Evolutionary conservation across 2,113 vertebrate genomes (phyloP).

Genomic region (Leptocoma aspasia): DNA sequence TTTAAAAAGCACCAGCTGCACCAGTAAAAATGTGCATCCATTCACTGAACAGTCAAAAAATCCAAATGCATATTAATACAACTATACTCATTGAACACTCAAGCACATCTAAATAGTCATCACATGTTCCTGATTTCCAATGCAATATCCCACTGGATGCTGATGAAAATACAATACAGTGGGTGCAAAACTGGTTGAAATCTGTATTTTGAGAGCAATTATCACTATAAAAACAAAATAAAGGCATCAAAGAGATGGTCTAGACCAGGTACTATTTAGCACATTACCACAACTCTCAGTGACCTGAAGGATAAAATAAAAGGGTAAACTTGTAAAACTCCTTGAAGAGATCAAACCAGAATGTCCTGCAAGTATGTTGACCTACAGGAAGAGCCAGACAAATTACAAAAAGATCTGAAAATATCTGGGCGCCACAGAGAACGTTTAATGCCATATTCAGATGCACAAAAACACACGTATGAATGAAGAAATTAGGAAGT

Average conservation of each 20-base stretch:
- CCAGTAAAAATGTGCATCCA: slow-evolving; percentile 31
- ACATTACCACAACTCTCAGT: no score
- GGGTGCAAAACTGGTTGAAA: background rate
- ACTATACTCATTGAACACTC: background rate
- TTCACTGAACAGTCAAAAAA: slow-evolving; percentile 38
- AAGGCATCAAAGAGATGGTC: background rate
- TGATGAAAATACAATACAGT: background rate
- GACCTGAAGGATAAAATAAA: background rate
- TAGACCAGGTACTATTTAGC: background rate
- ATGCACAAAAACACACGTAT: background rate
- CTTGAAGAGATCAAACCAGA: background rate
- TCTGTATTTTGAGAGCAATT: background rate
- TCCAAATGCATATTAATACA: slow-evolving; percentile 7
- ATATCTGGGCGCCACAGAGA: background rate
- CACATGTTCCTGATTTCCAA: background rate
- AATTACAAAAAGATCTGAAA: background rate
- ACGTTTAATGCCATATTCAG: background rate
- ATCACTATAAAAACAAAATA: background rate
- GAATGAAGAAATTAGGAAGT: background rate
- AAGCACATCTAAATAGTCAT: slow-evolving; percentile 3
- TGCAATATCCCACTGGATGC: background rate
- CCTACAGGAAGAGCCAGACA: background rate
- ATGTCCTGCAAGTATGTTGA: background rate
- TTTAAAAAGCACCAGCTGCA: slow-evolving; percentile 49
- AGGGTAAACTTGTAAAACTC: background rate